These are phyloP conservation scores for Xestoiulus laeticollis DNA, from an alignment of 2,888 invertebrate species.

Conservation along the genomic window DNA sequence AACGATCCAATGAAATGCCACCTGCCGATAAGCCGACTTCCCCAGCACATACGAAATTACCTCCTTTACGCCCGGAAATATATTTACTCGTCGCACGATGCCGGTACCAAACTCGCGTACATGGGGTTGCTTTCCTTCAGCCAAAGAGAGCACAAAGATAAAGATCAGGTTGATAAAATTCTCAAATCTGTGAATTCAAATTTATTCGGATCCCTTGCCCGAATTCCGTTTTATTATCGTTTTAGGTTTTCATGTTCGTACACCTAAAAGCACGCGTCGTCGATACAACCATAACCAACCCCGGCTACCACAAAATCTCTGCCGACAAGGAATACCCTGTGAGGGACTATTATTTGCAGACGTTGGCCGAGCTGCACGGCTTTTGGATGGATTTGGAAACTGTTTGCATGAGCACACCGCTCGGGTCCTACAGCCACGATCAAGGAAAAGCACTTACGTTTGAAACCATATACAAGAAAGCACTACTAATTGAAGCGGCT, in stretches of 20 bases:
- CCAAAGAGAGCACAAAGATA: constrained; percentile 73
- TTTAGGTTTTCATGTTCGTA: constrained; percentile 71
- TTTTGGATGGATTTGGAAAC: constrained; percentile 72
- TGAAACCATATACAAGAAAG: constrained; percentile 66
- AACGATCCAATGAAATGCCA: constrained; percentile 75
- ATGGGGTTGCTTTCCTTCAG: constrained; percentile 77
- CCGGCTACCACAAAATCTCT: constrained; percentile 72
- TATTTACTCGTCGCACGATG: constrained; percentile 70
- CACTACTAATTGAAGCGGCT: constrained; percentile 66
- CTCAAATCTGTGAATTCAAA: background rate
- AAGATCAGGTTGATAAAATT: constrained; percentile 69
- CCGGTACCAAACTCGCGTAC: constrained; percentile 71
- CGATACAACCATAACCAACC: constrained; percentile 73
- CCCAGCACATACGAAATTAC: constrained; percentile 67
- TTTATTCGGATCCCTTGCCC: background rate
- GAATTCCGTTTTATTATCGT: constrained; percentile 44
- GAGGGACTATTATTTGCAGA: constrained; percentile 69
- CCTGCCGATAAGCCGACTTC: constrained; percentile 71
- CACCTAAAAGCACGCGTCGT: constrained; percentile 72
- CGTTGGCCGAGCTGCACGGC: constrained; percentile 69
- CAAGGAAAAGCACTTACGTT: constrained; percentile 66
- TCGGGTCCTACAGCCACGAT: constrained; percentile 65
- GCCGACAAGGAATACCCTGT: constrained; percentile 69
- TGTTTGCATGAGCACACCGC: constrained; percentile 73
- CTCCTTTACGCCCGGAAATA: constrained; percentile 71